These are phyloP conservation scores for Dryobota labecula DNA, from an alignment of 2,888 invertebrate genomes.

Conservation along the genomic window DNA sequence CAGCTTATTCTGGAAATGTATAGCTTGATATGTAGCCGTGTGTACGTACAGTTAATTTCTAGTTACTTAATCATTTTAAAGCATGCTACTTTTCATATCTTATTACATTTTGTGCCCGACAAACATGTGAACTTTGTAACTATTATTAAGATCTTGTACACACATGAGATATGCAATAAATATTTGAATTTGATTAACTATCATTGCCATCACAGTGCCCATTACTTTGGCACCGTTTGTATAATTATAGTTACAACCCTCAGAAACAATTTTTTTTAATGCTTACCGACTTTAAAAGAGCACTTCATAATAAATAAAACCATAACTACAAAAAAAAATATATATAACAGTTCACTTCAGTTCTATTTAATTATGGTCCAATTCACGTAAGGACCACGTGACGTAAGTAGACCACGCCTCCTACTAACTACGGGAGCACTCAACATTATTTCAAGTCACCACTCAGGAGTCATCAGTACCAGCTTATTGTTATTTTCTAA, in stretches of 20 bases:
- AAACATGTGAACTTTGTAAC: no score
- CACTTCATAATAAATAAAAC: not conserved
- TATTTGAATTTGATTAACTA: no score
- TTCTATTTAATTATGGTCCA: constrained; percentile 23
- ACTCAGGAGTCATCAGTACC: constrained; percentile 33
- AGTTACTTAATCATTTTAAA: no score
- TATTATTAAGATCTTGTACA: no score
- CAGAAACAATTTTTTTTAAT: not conserved
- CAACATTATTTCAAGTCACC: constrained; percentile 49
- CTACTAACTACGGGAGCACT: constrained; percentile 45
- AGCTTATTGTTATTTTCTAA: not conserved
- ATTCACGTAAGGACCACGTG: constrained; percentile 26
- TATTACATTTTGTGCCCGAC: no score
- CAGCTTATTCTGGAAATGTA: no score
- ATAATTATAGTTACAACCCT: no score
- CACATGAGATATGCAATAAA: no score
- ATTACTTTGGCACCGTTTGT: not conserved
- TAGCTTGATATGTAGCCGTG: no score
- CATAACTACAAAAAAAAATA: no score
- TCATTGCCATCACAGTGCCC: not conserved
- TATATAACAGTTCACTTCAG: not conserved
- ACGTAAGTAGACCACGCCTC: constrained; percentile 44
- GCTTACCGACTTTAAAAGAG: not conserved
- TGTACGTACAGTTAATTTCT: no score
- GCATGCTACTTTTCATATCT: no score